phyloP scores from a whole-genome alignment of 1,140 invertebrate genomes.

The Limonius californicus region DNA sequence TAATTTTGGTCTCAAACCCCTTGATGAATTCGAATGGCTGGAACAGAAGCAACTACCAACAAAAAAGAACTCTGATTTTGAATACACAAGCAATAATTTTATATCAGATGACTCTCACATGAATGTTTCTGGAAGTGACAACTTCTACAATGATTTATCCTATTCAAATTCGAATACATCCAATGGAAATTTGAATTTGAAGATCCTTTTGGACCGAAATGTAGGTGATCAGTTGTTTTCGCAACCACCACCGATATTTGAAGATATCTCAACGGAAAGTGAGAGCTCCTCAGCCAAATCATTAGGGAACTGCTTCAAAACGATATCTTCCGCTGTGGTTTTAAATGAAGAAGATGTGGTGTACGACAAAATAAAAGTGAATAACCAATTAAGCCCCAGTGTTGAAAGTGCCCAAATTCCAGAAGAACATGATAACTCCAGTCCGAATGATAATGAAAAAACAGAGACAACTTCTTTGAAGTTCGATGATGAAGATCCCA shows the following conservation, averaged over 20 bases:
- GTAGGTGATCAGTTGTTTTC: background rate
- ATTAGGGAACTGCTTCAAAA: background rate
- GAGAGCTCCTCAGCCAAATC: background rate
- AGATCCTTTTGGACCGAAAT: constrained; percentile 17
- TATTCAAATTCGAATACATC: constrained; percentile 43
- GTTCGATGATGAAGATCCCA: background rate
- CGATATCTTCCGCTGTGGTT: background rate
- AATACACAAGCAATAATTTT: constrained; percentile 7
- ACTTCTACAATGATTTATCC: constrained; percentile 39
- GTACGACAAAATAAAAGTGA: background rate
- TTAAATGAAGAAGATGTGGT: background rate
- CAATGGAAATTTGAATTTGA: constrained; percentile 38
- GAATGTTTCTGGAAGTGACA: constrained; percentile 41
- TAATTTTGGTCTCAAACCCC: constrained; percentile 25
- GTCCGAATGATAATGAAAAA: background rate
- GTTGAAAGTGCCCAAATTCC: constrained; percentile 9
- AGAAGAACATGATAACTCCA: background rate
- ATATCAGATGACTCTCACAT: constrained; percentile 24
- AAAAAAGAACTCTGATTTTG: background rate
- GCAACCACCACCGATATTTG: constrained; percentile 8
- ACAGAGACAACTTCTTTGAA: background rate
- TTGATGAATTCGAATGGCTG: constrained; percentile 31
- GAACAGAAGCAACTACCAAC: constrained; percentile 25
- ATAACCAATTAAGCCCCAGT: background rate
- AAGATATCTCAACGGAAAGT: constrained; percentile 23